Evolutionary conservation across 2,113 vertebrate genomes (phyloP), one percentile per base, ranked within the genome.

Genomic region (Psilopsiagon aymara): DNA sequence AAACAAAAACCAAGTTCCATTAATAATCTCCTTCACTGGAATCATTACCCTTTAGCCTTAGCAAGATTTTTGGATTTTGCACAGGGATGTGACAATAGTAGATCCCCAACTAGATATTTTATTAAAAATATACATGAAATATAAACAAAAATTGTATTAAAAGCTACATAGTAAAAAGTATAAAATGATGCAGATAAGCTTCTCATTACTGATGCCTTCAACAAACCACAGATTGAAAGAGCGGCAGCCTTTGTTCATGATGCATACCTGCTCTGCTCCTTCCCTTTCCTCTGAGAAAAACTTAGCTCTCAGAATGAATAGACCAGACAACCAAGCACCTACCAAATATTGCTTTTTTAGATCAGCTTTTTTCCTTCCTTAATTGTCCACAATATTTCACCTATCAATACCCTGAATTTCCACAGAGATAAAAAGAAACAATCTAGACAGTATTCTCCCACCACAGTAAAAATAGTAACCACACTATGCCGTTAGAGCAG

Each of bases 311-410:
- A 82, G 37, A 97, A 91, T 89, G 60, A 97, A 96, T 55, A 74
- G 14, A 92, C 9, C 82, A 87, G 90, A 39, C 71, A 92, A 70
- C 9, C 25, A 96, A 93, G 52, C 62, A 80, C n/a, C 88, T 82
- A 94, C 55, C 89, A 59, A 94, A 70, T 69, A 92, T 91, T 96
- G 76, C 71, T 94, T 95, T 86, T 95, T 63, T 53, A 90, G 51
- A 80, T 21, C 31, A 85, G 27, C 19, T 81, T 93, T 86, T 91
- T 94, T 75, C 57, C 83, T 90, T 78, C 94, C 89, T 94, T 95
- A 93, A 96, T 97, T 97, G 96, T 95, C 69, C 44, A 73, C 95
- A 96, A 82, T 95, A 95, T 95, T 88, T 96, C 78, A 91, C 55
- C 80, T 84, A 96, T 93, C 83, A 82, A 90, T 91, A 92, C 43